Evolutionary conservation across 2,113 vertebrate species (phyloP).

Genomic region (Aegithalos caudatus): DNA sequence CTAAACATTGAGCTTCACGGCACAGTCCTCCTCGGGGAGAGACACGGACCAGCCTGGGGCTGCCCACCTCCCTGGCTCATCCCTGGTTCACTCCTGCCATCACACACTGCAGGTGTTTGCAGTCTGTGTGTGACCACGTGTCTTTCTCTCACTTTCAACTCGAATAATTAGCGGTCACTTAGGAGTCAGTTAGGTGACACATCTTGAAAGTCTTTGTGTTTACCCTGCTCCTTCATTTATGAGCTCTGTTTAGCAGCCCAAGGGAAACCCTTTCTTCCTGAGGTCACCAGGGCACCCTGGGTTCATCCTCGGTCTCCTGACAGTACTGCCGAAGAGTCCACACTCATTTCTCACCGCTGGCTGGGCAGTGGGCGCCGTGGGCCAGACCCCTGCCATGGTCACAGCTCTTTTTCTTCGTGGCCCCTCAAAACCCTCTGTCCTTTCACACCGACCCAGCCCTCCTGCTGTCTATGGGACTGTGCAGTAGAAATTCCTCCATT

Average conservation of each 20-base stretch:
- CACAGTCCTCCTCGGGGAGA: background rate
- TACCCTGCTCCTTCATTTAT: background rate
- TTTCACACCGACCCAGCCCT: accelerated
- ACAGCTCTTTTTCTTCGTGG: background rate
- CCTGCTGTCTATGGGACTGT: background rate
- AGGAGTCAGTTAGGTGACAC: background rate
- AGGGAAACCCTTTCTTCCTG: background rate
- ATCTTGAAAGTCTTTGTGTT: background rate
- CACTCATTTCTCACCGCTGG: accelerated
- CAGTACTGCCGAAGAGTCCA: accelerated
- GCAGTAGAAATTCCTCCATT: background rate
- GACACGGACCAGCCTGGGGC: background rate
- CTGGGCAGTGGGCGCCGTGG: background rate
- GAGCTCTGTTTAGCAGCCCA: background rate
- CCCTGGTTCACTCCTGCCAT: background rate
- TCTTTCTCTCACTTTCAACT: background rate
- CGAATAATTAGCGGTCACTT: background rate
- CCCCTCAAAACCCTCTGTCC: accelerated
- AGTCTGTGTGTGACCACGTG: background rate
- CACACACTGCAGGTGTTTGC: background rate
- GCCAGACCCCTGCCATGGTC: background rate
- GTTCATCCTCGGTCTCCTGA: background rate
- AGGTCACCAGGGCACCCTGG: background rate
- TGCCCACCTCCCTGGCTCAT: background rate
- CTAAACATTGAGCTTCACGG: background rate